Evolutionary conservation across 2,888 invertebrate species (phyloP).

Genomic region (Lumbricus terrestris): DNA sequence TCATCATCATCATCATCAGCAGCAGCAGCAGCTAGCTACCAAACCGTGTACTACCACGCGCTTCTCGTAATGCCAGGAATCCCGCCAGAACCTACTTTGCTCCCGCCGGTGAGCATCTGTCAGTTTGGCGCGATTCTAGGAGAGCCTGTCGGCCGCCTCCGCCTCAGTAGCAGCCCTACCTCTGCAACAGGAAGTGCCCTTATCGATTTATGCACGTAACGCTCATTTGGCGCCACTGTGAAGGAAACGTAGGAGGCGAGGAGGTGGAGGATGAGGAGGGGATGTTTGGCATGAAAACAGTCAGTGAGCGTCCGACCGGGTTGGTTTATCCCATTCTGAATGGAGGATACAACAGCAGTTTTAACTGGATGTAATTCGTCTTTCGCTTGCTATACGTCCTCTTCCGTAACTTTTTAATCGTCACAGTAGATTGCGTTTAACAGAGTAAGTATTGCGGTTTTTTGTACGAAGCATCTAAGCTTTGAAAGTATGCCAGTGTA

Average conservation of each 20-base stretch:
- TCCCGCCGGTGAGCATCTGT: background rate
- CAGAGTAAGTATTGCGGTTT: background rate
- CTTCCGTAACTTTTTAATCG: no score
- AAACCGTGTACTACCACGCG: background rate
- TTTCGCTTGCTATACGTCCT: background rate
- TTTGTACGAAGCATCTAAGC: background rate
- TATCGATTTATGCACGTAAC: background rate
- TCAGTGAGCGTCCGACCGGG: background rate
- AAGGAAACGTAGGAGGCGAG: background rate
- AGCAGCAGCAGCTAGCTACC: background rate
- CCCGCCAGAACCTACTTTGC: background rate
- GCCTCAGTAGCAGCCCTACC: background rate
- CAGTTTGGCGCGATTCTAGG: background rate
- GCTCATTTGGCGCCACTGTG: background rate
- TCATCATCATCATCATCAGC: background rate
- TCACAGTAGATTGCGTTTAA: background rate
- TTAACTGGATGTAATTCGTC: background rate
- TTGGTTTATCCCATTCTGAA: background rate
- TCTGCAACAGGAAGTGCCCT: conserved; percentile 3
- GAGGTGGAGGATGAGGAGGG: background rate
- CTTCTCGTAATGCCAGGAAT: background rate
- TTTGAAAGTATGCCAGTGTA: no score
- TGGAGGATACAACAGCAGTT: no score
- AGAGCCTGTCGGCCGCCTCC: background rate
- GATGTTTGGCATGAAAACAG: background rate